Conservation (phyloP, 2,888 invertebrate genomes). For the Pecten maximus region DNA sequence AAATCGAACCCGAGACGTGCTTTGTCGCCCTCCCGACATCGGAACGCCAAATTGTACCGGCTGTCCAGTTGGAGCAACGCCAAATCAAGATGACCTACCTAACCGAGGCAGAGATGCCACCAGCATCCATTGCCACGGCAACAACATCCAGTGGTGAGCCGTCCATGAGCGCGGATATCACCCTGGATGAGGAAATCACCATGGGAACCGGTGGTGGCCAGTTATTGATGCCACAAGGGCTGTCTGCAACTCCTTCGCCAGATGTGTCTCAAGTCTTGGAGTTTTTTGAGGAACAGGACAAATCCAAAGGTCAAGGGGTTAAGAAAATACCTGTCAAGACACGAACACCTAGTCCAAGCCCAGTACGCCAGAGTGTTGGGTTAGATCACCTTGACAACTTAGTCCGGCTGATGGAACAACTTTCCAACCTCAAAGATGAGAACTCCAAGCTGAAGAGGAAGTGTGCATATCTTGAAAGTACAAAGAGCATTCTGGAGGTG, state of each 20-base stretch:
- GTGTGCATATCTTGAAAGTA: conserved; percentile 89
- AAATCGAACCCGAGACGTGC: conserved; percentile 66
- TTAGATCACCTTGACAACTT: conserved; percentile 92
- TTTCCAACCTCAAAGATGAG: conserved; percentile 88
- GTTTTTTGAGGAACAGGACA: conserved; percentile 75
- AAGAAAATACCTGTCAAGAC: conserved; percentile 54
- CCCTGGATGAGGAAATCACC: conserved; percentile 46
- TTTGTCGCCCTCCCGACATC: conserved; percentile 69
- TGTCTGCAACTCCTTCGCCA: conserved; percentile 49
- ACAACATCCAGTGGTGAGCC: conserved; percentile 41
- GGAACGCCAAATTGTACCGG: conserved; percentile 68
- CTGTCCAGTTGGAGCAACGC: conserved; percentile 72
- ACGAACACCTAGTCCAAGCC: conserved; percentile 72
- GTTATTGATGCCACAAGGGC: conserved; percentile 46
- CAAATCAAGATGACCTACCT: conserved; percentile 71
- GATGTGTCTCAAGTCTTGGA: conserved; percentile 71
- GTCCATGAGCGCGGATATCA: conserved; percentile 42
- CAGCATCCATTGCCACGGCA: conserved; percentile 44
- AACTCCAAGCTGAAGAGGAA: conserved; percentile 88
- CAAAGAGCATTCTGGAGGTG: conserved; percentile 85
- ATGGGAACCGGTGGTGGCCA: conserved; percentile 38
- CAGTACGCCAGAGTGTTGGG: conserved; percentile 78
- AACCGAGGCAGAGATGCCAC: conserved; percentile 51
- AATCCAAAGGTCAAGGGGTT: conserved; percentile 55
- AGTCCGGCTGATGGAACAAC: conserved; percentile 89